Percentiles rank a stretch among this genome's conserved stretches.
These are phyloP conservation scores for Acrocephalus scirpaceus DNA, from an alignment of 2,797 vertebrate species.

Conservation along the genomic window DNA sequence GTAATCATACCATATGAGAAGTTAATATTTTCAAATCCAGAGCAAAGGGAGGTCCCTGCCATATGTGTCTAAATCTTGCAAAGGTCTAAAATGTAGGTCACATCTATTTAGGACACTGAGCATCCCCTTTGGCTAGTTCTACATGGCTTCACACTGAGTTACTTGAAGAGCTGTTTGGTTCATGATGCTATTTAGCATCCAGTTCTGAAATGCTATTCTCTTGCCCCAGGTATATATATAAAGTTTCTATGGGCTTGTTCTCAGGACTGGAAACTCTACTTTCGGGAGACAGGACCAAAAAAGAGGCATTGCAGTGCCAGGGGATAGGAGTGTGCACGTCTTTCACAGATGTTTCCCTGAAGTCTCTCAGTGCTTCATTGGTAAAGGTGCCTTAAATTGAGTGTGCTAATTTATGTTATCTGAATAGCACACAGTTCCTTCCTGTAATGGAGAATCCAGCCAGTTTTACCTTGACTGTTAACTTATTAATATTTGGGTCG, in stretches of 20 bases:
- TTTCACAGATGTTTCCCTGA: not conserved
- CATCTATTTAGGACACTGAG: conserved; percentile 56
- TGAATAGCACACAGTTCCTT: not conserved
- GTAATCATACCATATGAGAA: not conserved
- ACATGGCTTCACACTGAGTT: conserved; percentile 4
- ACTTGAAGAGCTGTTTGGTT: conserved; percentile 8
- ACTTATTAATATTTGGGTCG: not conserved
- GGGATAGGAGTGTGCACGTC: rapidly evolving
- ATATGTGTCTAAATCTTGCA: conserved; percentile 39
- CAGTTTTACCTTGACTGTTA: not conserved
- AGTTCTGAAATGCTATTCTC: not conserved
- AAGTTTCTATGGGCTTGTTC: not conserved
- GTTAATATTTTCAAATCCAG: not conserved
- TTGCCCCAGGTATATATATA: not conserved
- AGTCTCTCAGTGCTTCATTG: not conserved
- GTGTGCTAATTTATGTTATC: not conserved
- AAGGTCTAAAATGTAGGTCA: conserved; percentile 64
- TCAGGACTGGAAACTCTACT: not conserved
- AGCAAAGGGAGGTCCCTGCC: conserved; percentile 37
- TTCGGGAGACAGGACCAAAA: not conserved
- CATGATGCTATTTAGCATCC: not conserved
- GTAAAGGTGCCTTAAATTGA: not conserved
- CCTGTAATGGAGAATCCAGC: not conserved
- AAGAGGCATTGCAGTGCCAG: not conserved
- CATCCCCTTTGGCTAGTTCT: conserved; percentile 50